Evolutionary conservation across 2,113 vertebrate genomes (phyloP).

Genomic region (Sterna hirundo): DNA sequence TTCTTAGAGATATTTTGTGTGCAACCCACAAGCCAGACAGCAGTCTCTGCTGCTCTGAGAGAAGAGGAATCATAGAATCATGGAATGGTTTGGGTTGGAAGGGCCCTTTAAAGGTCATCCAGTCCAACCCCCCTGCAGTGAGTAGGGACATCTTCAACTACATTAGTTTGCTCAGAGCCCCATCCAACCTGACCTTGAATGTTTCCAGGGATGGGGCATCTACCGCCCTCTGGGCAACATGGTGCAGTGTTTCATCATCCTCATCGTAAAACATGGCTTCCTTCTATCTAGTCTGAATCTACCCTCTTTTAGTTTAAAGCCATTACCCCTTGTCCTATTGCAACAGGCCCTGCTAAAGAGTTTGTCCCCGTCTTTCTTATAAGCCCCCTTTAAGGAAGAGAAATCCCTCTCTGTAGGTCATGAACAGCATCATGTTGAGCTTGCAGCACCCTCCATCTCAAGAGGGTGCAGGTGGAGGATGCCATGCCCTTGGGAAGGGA

Average conservation of each 20-base stretch:
- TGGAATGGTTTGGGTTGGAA: not conserved
- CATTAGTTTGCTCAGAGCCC: not conserved
- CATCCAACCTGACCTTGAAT: not conserved
- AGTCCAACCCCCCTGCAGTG: not conserved
- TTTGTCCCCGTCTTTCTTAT: not conserved
- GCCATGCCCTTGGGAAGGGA: not conserved
- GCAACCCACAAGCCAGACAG: not conserved
- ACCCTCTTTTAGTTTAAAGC: not conserved
- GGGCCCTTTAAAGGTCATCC: too few species aligned
- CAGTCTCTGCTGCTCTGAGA: not conserved
- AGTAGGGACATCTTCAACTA: not conserved
- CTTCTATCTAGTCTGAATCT: not conserved
- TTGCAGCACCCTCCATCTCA: not conserved
- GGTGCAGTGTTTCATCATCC: accelerated
- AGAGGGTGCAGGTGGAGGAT: not conserved
- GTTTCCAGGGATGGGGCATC: not conserved
- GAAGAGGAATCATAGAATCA: not conserved
- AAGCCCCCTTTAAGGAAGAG: not conserved
- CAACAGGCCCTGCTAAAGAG: not conserved
- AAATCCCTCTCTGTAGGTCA: not conserved
- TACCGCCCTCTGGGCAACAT: not conserved
- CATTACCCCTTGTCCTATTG: not conserved
- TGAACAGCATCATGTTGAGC: accelerated
- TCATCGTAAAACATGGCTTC: accelerated
- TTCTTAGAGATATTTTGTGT: not conserved